Conservation (phyloP, 1,140 invertebrate genomes). For the Stegodyphus mimosarum region DNA sequence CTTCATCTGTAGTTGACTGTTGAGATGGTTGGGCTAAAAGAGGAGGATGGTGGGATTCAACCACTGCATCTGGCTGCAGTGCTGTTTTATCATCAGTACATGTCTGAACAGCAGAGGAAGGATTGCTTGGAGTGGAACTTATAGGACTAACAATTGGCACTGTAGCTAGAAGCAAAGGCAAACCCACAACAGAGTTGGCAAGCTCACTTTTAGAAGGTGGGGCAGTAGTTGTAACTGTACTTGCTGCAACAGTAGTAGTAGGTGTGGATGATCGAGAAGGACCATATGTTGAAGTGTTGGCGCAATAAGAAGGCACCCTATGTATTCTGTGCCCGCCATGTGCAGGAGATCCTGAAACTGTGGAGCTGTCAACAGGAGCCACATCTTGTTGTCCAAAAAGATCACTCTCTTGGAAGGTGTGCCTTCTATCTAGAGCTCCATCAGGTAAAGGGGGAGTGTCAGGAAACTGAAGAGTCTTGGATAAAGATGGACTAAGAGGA, state of each 20-base stretch:
- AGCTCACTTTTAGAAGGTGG: conserved; percentile 53
- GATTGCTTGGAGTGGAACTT: conserved; percentile 2
- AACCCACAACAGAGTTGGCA: conserved; percentile 57
- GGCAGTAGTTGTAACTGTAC: conserved; percentile 1
- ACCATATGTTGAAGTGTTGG: conserved; percentile 51
- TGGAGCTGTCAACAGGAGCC: conserved; percentile 52
- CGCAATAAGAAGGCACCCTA: conserved; percentile 52
- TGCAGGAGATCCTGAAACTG: conserved; percentile 38
- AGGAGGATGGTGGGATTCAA: conserved; percentile 45
- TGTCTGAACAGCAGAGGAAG: not conserved
- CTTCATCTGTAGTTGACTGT: conserved; percentile 50
- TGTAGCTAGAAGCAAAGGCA: conserved; percentile 56
- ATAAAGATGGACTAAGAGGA: conserved; percentile 34
- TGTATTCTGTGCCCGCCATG: conserved; percentile 53
- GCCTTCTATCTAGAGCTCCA: conserved; percentile 52
- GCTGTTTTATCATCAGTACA: conserved; percentile 19
- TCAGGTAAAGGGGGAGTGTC: conserved; percentile 18
- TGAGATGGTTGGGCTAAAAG: conserved; percentile 34
- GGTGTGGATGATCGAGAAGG: conserved; percentile 17
- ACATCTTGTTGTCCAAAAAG: conserved; percentile 17
- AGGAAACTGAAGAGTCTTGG: conserved; percentile 30
- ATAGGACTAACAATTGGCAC: conserved; percentile 57
- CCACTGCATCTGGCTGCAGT: conserved; percentile 47
- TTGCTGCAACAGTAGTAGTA: conserved; percentile 1
- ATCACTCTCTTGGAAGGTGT: conserved; percentile 52